These are phyloP conservation scores for Watsonalla cultraria DNA, from an alignment of 2,888 invertebrate species.

Conservation along the genomic window DNA sequence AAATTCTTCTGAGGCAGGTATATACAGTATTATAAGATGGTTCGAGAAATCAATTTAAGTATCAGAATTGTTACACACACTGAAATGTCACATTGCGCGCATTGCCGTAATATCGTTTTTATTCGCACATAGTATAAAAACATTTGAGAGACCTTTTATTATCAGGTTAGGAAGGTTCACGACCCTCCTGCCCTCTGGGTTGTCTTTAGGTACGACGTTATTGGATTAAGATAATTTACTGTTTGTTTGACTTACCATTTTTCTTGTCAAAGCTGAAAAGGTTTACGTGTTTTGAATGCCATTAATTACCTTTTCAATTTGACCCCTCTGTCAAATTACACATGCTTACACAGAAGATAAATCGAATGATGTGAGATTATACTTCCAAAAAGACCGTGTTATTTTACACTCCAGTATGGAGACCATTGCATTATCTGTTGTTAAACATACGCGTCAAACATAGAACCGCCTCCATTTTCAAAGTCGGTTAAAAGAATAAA, in stretches of 20 bases:
- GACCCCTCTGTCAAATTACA: neutral
- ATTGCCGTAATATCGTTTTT: slow-evolving; percentile 27
- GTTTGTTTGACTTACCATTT: slow-evolving; percentile 49
- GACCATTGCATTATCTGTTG: too few relatives aligned
- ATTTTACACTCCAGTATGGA: too few relatives aligned
- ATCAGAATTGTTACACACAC: neutral
- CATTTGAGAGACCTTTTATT: slow-evolving; percentile 49
- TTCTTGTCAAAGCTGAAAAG: slow-evolving; percentile 14
- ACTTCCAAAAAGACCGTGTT: too few relatives aligned
- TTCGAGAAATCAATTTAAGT: neutral
- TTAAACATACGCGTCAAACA: too few relatives aligned
- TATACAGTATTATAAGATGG: neutral
- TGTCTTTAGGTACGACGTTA: slow-evolving; percentile 34
- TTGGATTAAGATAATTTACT: slow-evolving; percentile 62
- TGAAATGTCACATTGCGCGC: slow-evolving; percentile 18
- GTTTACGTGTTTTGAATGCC: neutral
- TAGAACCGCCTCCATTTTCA: too few relatives aligned
- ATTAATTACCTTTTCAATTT: neutral
- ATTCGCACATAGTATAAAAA: slow-evolving; percentile 36
- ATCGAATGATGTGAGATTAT: too few relatives aligned
- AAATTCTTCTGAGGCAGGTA: too few relatives aligned
- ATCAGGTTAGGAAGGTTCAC: slow-evolving; percentile 46
- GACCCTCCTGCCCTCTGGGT: slow-evolving; percentile 28
- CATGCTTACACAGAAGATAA: too few relatives aligned
- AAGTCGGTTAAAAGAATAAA: too few relatives aligned